phyloP scores from a whole-genome alignment of 2,797 vertebrate species.

The Sebastes dallii region DNA sequence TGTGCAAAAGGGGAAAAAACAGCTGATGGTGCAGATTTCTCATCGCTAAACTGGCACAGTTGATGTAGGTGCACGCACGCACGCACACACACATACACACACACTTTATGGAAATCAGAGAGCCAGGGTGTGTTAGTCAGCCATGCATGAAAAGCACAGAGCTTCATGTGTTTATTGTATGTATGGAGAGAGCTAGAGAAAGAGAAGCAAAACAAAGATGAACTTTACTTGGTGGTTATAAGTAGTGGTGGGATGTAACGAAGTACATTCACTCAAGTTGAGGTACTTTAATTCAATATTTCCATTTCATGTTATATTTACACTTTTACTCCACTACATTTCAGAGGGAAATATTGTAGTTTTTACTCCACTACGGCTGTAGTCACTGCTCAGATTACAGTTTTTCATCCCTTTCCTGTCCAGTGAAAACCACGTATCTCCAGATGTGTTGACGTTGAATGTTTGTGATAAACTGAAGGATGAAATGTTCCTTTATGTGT shows the following conservation, averaged over 20 bases:
- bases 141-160: constrained; percentile 60
- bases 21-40: constrained; percentile 83
- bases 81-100: constrained; percentile 19
- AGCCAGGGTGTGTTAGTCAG: constrained; percentile 53
- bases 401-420: too few relatives aligned
- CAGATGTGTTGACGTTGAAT: too few relatives aligned
- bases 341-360: too few relatives aligned
- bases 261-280: not conserved
- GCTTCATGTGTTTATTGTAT: constrained; percentile 24
- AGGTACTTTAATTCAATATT: too few relatives aligned
- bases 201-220: not conserved
- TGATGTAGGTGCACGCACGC: constrained; percentile 25
- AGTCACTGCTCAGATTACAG: too few relatives aligned
- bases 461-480: too few relatives aligned
- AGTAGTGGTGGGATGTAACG: not conserved
- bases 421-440: too few relatives aligned
- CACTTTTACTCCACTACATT: too few relatives aligned
- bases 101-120: constrained; percentile 62
- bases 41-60: constrained; percentile 77
- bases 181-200: not conserved
- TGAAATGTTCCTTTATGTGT: fast-evolving
- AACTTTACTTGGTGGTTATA: not conserved
- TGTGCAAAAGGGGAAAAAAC: constrained; percentile 60
- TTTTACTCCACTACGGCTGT: too few relatives aligned
- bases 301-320: too few relatives aligned